These are phyloP conservation scores for Mola mola DNA, from an alignment of 2,113 vertebrate species.

Conservation along the genomic window DNA sequence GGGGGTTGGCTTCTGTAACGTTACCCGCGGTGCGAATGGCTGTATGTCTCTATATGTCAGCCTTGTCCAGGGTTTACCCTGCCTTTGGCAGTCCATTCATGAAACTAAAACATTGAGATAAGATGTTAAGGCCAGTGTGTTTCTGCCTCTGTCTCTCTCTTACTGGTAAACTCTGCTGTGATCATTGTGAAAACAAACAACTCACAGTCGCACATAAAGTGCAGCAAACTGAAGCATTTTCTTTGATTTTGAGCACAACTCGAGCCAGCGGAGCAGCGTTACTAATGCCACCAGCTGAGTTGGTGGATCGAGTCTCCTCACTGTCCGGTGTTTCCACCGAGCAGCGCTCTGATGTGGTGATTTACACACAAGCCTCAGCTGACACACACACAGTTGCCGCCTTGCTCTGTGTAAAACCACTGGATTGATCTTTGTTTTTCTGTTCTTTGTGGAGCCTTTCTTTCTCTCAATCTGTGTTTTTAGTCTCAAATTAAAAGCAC, in stretches of 20 bases:
- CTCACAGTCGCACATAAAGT: conserved; percentile 39
- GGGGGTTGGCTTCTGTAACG: no score
- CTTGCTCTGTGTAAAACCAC: conserved; percentile 38
- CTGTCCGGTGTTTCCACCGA: conserved; percentile 36
- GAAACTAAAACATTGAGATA: no score
- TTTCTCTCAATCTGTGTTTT: conserved; percentile 52
- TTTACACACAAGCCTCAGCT: conserved; percentile 30
- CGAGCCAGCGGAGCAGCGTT: conserved; percentile 29
- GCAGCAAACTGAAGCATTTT: conserved; percentile 33
- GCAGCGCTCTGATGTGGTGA: conserved; percentile 47
- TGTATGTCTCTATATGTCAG: no score
- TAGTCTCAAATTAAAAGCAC: conserved; percentile 53
- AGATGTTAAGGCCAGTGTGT: no score
- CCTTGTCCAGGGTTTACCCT: no score
- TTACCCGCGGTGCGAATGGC: no score
- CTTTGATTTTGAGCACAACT: conserved; percentile 40
- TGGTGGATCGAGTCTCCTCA: conserved; percentile 26
- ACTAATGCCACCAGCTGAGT: conserved; percentile 65
- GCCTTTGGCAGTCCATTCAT: no score
- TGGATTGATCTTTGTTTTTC: conserved; percentile 51
- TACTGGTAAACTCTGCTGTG: conserved; percentile 33
- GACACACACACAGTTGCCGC: conserved; percentile 8
- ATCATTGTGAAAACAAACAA: conserved; percentile 45
- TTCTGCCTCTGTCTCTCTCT: no score
- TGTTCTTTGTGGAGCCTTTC: conserved; percentile 46